A percentile compares a stretch with the other conserved stretches of the same genome.
Evolutionary conservation across 2,797 vertebrate species (phyloP).

Genomic region (Euphonia xanthogaster): DNA sequence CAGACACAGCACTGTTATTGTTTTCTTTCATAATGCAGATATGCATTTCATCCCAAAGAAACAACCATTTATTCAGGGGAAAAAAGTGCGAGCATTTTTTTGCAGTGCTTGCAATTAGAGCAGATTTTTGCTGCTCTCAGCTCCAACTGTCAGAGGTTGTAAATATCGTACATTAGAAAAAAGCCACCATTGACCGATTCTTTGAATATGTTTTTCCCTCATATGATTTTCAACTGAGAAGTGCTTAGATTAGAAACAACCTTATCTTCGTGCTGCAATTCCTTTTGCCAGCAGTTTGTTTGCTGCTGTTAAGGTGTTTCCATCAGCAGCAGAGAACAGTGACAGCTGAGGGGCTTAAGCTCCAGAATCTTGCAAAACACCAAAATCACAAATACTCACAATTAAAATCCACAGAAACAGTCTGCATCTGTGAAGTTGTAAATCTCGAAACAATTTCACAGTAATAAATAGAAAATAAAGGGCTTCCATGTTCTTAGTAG

Average conservation of each 20-base stretch:
- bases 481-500: neutral
- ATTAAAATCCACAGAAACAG: neutral
- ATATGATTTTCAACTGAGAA: neutral
- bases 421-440: neutral
- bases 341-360: neutral
- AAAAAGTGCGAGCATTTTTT: neutral
- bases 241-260: neutral
- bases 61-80: neutral
- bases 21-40: neutral
- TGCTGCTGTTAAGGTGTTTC: neutral
- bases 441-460: neutral
- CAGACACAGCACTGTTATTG: neutral
- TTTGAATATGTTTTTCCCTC: neutral
- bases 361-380: neutral
- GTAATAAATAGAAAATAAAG: neutral
- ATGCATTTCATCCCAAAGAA: neutral
- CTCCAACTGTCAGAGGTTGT: slow-evolving; percentile 1
- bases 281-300: neutral
- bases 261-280: slow-evolving; percentile 3
- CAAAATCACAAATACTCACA: neutral
- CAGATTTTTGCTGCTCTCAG: slow-evolving; percentile 32
- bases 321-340: neutral
- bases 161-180: neutral
- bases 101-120: slow-evolving; percentile 36
- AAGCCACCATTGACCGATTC: slow-evolving; percentile 1